Evolutionary conservation across 2,888 invertebrate genomes (phyloP), one percentile per base, ranked within the genome.

Genomic region (Linyphia triangularis): DNA sequence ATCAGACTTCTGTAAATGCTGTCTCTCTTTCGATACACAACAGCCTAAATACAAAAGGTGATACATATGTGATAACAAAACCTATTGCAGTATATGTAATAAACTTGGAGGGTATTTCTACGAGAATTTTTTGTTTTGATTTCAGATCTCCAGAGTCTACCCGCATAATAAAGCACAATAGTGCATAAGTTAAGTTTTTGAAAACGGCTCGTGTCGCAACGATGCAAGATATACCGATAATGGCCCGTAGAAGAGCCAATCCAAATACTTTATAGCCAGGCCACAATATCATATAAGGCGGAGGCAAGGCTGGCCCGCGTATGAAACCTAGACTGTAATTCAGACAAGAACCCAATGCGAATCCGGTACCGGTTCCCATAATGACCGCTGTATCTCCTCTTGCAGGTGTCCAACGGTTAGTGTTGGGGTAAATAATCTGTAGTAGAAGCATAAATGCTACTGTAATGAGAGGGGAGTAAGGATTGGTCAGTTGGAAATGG

Each of bases 311-410:
- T 90, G 95, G 94, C 0, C 93, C 93, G 16, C 90, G 67, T 37
- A 90, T 89, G 57, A 93, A 91, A n/a, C 96, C 96, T 16, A 95
- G 94, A 92, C 95, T 96, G 92, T 95, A 97, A 93, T 96, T 96
- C 59, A 96, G 93, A 97, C 97, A 97, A 5, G 96, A 95, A 24
- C 97, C 97, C 2, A 95, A 93, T 70, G 96, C 94, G 89, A 97
- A 94, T 73, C 97, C 97, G 1, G 95, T 95, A 90, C 95, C 95
- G 5, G 96, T 96, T 81, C 96, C 96, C 90, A 97, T 94, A 90
- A 97, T 96, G 94, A 97, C 96, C 1, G 97, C 95, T 0, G 98
- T 98, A 93, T 98, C 98, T 28, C 97, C 97, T 92, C 98, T 92
- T 1, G 97, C 97, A 7, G 97, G 97, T 78, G 97, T 97, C 97